Conservation (phyloP, 2,797 vertebrate genomes). For the Odontamblyopus lacepedii region DNA sequence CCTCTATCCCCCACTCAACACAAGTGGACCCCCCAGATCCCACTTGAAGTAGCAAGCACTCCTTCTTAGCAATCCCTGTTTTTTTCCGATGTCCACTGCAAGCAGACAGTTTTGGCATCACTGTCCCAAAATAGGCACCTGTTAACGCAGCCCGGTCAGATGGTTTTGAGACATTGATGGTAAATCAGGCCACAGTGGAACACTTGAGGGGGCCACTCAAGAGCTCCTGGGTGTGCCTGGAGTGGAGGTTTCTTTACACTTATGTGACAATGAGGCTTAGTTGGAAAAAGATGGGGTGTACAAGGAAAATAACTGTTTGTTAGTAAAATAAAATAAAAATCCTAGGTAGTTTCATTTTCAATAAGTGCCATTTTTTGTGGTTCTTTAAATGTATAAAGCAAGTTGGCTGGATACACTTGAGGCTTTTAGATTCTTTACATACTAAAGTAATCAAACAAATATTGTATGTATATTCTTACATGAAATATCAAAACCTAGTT, state of each 20-base stretch:
- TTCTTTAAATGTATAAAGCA: background rate
- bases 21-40: slow-evolving; percentile 23
- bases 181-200: slow-evolving; percentile 60
- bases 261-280: slow-evolving; percentile 52
- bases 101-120: slow-evolving; percentile 78
- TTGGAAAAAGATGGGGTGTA: slow-evolving; percentile 33
- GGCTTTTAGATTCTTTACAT: too few species aligned
- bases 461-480: too few species aligned
- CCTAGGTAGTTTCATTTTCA: background rate
- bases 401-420: too few species aligned
- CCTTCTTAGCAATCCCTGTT: slow-evolving; percentile 40
- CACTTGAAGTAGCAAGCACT: slow-evolving; percentile 20
- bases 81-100: slow-evolving; percentile 41
- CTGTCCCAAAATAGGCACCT: slow-evolving; percentile 73
- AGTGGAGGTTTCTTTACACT: slow-evolving; percentile 63
- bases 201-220: slow-evolving; percentile 33
- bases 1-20: slow-evolving; percentile 20
- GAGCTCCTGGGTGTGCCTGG: slow-evolving; percentile 44
- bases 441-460: too few species aligned
- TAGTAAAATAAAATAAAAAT: background rate
- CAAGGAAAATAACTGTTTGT: slow-evolving; percentile 5
- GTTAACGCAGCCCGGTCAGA: slow-evolving; percentile 72
- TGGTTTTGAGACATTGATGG: slow-evolving; percentile 78
- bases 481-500: too few species aligned
- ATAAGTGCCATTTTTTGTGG: background rate